Base-by-base conservation (phyloP, 2,888 invertebrate genomes). In the Prionchulus punctatus region DNA sequence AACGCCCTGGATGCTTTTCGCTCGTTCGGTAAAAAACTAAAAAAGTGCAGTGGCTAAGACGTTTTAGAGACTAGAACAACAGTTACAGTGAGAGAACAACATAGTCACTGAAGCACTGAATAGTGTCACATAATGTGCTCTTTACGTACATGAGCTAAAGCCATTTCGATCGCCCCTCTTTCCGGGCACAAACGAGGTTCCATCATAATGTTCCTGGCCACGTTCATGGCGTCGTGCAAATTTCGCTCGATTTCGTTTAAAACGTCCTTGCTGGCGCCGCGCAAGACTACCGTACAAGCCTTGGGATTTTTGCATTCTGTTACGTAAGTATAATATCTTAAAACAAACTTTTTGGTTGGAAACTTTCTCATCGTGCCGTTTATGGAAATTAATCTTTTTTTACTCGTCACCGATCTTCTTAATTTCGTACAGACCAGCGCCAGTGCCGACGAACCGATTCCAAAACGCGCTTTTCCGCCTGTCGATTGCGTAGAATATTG, bases 141-240 rank as follows among this genome's bases (percentile, higher is more conserved):
- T n/a, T n/a, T n/a, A n/a, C n/a, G n/a, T n/a, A 71, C 70, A 60
- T 83, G 81, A 1, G 91, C 84, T 7, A 92, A 80, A 0, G 90
- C 87, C 94, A 98, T 96, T 79, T 98, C 98, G 23, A 89, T 83
- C 15, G 96, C 91, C 52, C 98, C 98, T 56, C 98, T 98, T 58
- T 98, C 98, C 4, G 86, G 83, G 30, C 91, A 87, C 56, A 94
- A 77, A 25, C 82, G 80, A 1, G 89, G 86, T 60, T 83, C 81
- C 55, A 82, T 72, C 70, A 86, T 80, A 66, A 98, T 82, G 76
- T 98, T 98, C 64, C 92, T 82, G 4, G 92, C 91, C 3, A 96
- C 96, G 70, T 90, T 85, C 64, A 98, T 79, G 27, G 98, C 96
- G 73, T 99, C 98, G 74, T 94, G 51, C 21, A 56, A 23, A 54